Percentiles rank a stretch among this genome's conserved stretches.
phyloP scores from a whole-genome alignment of 2,113 vertebrate genomes.

The Formicarius rufipectus region DNA sequence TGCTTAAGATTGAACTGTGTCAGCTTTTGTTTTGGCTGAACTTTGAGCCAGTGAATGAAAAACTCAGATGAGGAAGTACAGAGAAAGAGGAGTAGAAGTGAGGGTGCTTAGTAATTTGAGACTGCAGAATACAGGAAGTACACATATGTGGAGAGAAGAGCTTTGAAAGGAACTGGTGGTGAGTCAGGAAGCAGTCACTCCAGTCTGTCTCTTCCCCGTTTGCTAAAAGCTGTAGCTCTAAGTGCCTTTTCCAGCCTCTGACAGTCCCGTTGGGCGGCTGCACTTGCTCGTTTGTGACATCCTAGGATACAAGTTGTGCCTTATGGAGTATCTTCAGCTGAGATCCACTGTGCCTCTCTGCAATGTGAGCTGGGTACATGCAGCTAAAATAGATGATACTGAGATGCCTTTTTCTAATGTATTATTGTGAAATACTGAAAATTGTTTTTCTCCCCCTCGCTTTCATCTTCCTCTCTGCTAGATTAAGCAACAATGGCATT shows the following conservation, averaged over 20 bases:
- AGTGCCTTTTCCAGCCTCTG: not conserved
- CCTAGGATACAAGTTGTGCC: not conserved
- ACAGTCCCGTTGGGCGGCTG: accelerated
- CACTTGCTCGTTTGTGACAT: not conserved
- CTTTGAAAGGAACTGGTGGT: not conserved
- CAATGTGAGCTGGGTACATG: not conserved
- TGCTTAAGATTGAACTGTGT: not conserved
- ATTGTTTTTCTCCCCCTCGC: not conserved
- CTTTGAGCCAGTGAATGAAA: not conserved
- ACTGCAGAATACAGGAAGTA: not conserved
- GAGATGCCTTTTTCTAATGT: not conserved
- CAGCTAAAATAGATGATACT: not conserved
- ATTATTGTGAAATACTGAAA: not conserved
- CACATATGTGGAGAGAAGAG: not conserved
- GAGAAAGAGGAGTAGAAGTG: not conserved
- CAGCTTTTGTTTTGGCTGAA: slow-evolving; percentile 2
- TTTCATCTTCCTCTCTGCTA: not conserved
- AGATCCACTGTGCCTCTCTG: not conserved
- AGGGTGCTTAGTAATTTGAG: not conserved
- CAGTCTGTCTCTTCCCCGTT: not conserved
- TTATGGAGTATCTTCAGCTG: not conserved
- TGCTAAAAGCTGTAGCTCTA: not conserved
- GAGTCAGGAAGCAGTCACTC: not conserved
- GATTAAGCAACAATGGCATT: slow-evolving; percentile 73
- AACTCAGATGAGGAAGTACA: not conserved